These are phyloP conservation scores for Minunthozetes semirufus DNA, from an alignment of 2,888 invertebrate species.

Conservation along the genomic window DNA sequence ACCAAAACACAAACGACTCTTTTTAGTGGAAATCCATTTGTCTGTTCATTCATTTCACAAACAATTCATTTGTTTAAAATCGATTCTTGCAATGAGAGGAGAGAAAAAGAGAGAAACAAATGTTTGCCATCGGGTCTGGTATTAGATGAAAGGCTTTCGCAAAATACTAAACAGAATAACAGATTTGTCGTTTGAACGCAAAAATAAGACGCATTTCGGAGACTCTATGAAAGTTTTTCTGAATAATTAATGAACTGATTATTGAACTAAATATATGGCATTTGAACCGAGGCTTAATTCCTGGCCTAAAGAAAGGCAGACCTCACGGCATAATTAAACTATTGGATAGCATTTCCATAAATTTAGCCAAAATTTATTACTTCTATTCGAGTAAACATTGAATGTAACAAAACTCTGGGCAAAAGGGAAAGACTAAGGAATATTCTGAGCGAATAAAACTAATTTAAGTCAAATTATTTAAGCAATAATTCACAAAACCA, in stretches of 20 bases:
- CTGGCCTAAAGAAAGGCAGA: background rate
- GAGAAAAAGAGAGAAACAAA: too few species aligned
- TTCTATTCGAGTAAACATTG: background rate
- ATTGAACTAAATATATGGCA: background rate
- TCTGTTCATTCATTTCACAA: background rate
- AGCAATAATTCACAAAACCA: too few species aligned
- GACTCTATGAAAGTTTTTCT: background rate
- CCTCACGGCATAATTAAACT: background rate
- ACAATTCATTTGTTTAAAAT: slow-evolving; percentile 1
- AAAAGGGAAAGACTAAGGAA: too few species aligned
- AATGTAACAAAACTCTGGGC: background rate
- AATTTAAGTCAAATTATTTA: too few species aligned
- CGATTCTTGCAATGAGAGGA: background rate
- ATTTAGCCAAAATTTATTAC: too few species aligned
- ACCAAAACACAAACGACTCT: background rate
- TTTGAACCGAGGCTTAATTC: background rate
- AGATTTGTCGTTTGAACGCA: background rate
- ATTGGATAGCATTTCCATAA: background rate
- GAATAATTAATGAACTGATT: background rate
- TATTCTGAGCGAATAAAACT: too few species aligned
- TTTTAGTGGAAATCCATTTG: background rate
- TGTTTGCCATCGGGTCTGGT: background rate
- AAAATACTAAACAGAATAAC: background rate
- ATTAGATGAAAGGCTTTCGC: background rate
- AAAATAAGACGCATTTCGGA: background rate